Evolutionary conservation across 2,797 vertebrate species (phyloP), one percentile per base, ranked within the genome.

Genomic region (Eospalax fontanierii): DNA sequence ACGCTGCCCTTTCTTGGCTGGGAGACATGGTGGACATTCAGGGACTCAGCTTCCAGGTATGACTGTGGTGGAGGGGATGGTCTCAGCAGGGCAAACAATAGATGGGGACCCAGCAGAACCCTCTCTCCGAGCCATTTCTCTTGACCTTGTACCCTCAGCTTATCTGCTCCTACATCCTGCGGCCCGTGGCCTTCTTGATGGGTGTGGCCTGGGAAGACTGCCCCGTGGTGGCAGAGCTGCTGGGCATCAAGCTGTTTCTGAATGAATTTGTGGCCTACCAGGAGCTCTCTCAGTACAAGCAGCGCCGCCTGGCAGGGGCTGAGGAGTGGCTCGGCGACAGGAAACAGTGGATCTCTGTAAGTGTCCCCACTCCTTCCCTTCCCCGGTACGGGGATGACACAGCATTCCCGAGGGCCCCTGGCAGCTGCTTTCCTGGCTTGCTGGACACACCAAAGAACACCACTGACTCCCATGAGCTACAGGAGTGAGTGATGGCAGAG

Each of bases 191-290:
- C 87, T 99, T 99, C 95, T 98, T 99, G 97, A 99, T 99, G 99
- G 99, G 99, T 3, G 98, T 99, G 63, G 98, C 99, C 16, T 99
- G 99, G 95, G 97, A 98, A 0, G 99, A 99, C 93, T 98, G 98
- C 5, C 99, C 99, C 0, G 89, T 97, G 79, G 99, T 99, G 71
- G 99, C 99, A 0, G 98, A 99, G 96, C 98, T 99, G 66, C 98
- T 99, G 90, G 99, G 99, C 22, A 99, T 98, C 38, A 99, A 99
- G 98, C 98, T 99, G 81, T 99, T 99, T 97, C 98, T 99, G 94
- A 99, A 99, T 0, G 99, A 99, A 97, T 99, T 99, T 96, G 98
- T 99, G 97, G 99, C 99, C 0, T 99, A 99, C 90, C 76, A 99
- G 97, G 98, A 98, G 76, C 98, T 99, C 66, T 98, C 99, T 1